phyloP scores from a whole-genome alignment of 2,113 vertebrate species.

The Xenopus borealis region DNA sequence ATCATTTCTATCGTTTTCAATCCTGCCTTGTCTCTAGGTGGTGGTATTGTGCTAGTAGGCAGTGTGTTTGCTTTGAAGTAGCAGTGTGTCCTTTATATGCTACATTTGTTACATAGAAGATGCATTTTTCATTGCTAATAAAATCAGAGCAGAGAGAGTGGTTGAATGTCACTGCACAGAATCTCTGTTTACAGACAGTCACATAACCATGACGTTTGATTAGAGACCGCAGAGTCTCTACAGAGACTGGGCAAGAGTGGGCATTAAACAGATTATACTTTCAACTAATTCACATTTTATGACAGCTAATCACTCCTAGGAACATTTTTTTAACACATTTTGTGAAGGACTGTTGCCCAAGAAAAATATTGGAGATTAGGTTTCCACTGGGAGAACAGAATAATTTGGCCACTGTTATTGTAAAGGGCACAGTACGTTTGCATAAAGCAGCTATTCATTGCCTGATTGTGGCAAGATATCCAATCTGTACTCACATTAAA shows the following conservation, averaged over 20 bases:
- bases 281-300: neutral
- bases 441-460: conserved; percentile 34
- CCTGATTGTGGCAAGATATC: conserved; percentile 16
- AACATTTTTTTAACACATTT: neutral
- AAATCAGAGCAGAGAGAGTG: no score
- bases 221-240: neutral
- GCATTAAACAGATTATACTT: neutral
- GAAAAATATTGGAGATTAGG: neutral
- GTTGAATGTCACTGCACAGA: no score
- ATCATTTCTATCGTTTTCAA: no score
- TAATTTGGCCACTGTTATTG: conserved; percentile 19
- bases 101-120: no score
- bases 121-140: no score
- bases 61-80: no score
- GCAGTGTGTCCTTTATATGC: no score
- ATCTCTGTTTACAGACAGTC: neutral
- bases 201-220: neutral
- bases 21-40: no score
- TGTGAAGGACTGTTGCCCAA: neutral
- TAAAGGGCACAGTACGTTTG: conserved; percentile 11
- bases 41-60: no score
- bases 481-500: conserved; percentile 20
- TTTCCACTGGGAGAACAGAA: conserved; percentile 12
- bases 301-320: conserved; percentile 8
- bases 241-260: neutral